Percentiles rank a stretch among this genome's conserved stretches.
These are phyloP conservation scores for Sinosuthora webbiana DNA, from an alignment of 2,113 vertebrate genomes.

Conservation along the genomic window DNA sequence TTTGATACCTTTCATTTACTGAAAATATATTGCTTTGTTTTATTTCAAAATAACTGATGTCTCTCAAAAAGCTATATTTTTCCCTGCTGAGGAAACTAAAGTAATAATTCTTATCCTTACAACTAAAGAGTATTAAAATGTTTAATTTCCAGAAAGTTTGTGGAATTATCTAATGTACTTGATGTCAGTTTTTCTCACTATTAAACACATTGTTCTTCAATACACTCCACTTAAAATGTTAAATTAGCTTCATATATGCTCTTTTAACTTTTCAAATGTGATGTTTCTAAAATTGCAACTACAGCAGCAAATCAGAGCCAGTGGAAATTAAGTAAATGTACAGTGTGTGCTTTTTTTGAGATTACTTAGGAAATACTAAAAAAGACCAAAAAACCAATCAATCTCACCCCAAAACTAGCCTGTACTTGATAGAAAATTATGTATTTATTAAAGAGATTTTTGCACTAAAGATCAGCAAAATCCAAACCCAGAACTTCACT, in stretches of 20 bases:
- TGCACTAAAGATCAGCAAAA: conserved; percentile 25
- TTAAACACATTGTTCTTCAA: not conserved
- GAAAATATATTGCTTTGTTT: not conserved
- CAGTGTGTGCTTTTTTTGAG: not conserved
- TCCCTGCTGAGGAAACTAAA: not conserved
- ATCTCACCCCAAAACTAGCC: not conserved
- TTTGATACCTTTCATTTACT: not conserved
- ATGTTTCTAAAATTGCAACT: not conserved
- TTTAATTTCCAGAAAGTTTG: conserved; percentile 30
- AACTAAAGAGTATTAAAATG: conserved; percentile 38
- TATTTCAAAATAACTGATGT: not conserved
- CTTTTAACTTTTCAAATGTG: not conserved
- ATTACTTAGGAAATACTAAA: not conserved
- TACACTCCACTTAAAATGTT: not conserved
- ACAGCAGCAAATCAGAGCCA: not conserved
- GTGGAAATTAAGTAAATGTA: not conserved
- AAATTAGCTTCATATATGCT: conserved; percentile 12
- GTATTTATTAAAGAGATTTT: not conserved
- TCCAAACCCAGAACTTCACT: conserved; percentile 38
- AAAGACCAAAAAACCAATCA: not conserved
- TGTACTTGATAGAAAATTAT: not conserved
- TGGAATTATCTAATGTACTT: conserved; percentile 21
- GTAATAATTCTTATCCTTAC: not conserved
- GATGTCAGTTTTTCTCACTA: not conserved
- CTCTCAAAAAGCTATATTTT: not conserved